phyloP scores from a whole-genome alignment of 1,140 invertebrate species.

The Oryctes rhinoceros region DNA sequence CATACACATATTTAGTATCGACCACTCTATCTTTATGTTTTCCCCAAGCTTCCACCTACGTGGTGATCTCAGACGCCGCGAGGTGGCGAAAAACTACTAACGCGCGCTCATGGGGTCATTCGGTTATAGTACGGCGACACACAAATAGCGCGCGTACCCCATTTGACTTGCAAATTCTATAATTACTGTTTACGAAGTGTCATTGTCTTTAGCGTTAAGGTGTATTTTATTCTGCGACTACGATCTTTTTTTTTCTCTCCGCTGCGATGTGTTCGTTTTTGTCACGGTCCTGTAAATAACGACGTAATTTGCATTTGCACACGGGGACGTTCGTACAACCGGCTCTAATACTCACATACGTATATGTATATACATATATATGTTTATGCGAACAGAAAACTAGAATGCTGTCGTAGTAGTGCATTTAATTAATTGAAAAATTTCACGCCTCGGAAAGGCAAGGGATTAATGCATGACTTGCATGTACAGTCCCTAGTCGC shows the following conservation, averaged over 20 bases:
- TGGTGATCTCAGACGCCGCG: background rate
- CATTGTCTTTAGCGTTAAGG: conserved; percentile 15
- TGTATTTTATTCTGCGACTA: background rate
- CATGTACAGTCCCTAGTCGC: too few species aligned
- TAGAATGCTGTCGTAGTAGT: background rate
- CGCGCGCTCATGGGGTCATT: conserved; percentile 19
- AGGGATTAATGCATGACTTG: background rate
- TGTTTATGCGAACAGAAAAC: background rate
- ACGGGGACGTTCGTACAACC: background rate
- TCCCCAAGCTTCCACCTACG: background rate
- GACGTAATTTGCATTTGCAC: conserved; percentile 4
- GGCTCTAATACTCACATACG: background rate
- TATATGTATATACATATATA: too few species aligned
- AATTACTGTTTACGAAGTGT: conserved; percentile 34
- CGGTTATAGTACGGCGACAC: conserved; percentile 16
- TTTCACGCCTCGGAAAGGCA: conserved; percentile 1
- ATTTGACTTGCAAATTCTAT: conserved; percentile 37
- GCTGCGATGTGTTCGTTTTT: background rate
- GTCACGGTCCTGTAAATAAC: background rate
- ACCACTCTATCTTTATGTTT: background rate
- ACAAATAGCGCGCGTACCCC: conserved; percentile 5
- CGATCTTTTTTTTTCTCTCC: background rate
- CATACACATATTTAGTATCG: background rate
- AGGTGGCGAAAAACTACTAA: conserved; percentile 1
- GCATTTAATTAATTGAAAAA: conserved; percentile 23